These are phyloP conservation scores for Phainopepla nitens DNA, from an alignment of 2,113 vertebrate genomes.

Conservation along the genomic window DNA sequence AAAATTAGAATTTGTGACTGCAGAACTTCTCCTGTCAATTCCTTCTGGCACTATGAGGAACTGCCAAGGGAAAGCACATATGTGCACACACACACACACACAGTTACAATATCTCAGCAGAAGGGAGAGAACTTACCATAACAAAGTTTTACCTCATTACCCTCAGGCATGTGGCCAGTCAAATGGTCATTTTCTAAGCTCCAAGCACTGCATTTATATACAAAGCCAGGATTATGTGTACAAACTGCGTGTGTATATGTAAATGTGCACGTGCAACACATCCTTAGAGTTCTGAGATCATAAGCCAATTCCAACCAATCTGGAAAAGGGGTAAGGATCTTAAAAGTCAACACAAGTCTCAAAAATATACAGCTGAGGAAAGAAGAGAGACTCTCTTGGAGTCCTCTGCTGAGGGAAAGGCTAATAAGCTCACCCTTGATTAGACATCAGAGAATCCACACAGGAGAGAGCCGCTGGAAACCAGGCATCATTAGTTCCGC, in stretches of 20 bases:
- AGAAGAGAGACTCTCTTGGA: conserved; percentile 32
- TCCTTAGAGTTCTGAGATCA: neutral
- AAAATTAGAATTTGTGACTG: neutral
- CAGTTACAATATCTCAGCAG: neutral
- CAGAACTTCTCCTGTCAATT: neutral
- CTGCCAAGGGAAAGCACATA: neutral
- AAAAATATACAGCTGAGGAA: conserved; percentile 8
- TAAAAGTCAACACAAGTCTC: neutral
- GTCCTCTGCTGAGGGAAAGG: conserved; percentile 37
- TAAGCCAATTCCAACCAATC: neutral
- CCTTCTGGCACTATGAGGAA: neutral
- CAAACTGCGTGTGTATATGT: neutral
- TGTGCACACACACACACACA: fast-evolving
- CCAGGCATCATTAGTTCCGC: conserved; percentile 65
- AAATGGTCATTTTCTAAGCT: neutral
- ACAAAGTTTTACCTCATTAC: neutral
- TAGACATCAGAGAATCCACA: conserved; percentile 67
- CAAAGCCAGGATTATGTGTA: neutral
- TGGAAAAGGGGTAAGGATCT: neutral
- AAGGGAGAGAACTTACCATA: neutral
- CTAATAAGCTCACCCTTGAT: conserved; percentile 59
- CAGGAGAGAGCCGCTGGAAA: conserved; percentile 60
- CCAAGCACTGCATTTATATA: neutral
- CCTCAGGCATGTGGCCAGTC: neutral
- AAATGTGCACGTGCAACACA: neutral